A percentile compares a stretch with the other conserved stretches of the same genome.
Evolutionary conservation across 2,888 invertebrate species (phyloP).

Genomic region (Hypena proboscidalis): DNA sequence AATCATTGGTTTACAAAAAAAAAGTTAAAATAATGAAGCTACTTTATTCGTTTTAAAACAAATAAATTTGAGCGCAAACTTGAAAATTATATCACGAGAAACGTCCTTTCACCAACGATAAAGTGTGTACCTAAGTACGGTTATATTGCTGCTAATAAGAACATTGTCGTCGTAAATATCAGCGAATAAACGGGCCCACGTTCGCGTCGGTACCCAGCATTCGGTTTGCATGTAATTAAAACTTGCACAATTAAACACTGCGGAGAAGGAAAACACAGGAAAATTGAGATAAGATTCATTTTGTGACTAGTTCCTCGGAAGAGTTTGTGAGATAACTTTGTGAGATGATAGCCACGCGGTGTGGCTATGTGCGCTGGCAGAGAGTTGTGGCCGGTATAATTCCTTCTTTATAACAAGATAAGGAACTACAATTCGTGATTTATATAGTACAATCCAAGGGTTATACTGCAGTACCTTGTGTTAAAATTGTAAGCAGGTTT

Average conservation of each 20-base stretch:
- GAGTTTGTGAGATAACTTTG: conserved; percentile 61
- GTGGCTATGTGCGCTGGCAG: conserved; percentile 42
- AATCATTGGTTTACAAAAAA: too few relatives aligned
- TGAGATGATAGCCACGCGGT: conserved; percentile 54
- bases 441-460: conserved; percentile 1
- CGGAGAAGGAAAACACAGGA: conserved; percentile 71
- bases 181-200: conserved; percentile 52
- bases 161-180: conserved; percentile 56
- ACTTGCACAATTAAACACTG: conserved; percentile 77
- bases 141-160: conserved; percentile 50
- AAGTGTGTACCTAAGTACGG: conserved; percentile 30
- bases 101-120: conserved; percentile 27
- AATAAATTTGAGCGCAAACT: too few relatives aligned
- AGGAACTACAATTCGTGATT: conserved; percentile 6
- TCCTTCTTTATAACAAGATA: conserved; percentile 32
- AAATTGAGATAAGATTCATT: conserved; percentile 81
- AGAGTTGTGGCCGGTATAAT: conserved; percentile 45
- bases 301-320: conserved; percentile 67
- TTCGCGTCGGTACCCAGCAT: conserved; percentile 57
- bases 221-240: conserved; percentile 78
- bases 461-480: neutral
- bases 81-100: conserved; percentile 23
- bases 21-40: too few relatives aligned
- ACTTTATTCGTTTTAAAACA: too few relatives aligned
- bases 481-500: conserved; percentile 10